Base-by-base conservation (phyloP, 64 coral and sea anemone genomes). In the Hydrozoanthus tunicans region DNA sequence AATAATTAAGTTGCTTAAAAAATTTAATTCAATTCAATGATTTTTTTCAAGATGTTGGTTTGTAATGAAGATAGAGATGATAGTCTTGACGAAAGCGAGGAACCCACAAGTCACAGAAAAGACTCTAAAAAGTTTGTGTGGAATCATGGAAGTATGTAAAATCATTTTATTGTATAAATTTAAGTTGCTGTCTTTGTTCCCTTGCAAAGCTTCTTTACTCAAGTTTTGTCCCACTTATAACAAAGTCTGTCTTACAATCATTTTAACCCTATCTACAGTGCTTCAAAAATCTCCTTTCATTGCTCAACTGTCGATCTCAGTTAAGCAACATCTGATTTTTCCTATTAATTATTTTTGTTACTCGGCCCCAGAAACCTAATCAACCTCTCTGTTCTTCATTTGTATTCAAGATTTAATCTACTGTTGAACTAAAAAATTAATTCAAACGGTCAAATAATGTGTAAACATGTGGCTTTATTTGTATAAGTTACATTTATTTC, bases 121-220 rank as follows among this genome's bases (percentile, higher is more conserved):
- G 94, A 99, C 81, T 93, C 94, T 43, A 99, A 96, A 24, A 96
- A 92, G 77, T 99, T 99, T 90, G 65, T 92, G 51, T 96, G 94
- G 92, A 96, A 96, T 86, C 97, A 99, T 86, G 97, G 97, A 90
- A 93, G 96, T 98, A 98, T 75, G 94, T 86, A n/a, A 70, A 70
- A 13, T 51, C 51, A 78, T 70, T 12, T n/a, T 52, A 51, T 25
- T 76, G 17, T 32, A n/a, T 7, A 54, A 55, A 26, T 6, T 89
- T 9, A 53, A 24, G 4, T 17, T 51, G 25, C 14, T 12, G 1
- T 51, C 43, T 73, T 73, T 73, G 5, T 73, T 73, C 24, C 43
- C 23, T 6, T 9, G 23, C 6, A 20, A 6, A 70, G n/a, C 1
- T 72, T 72, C 17, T 10, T 51, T 75, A 1, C 62, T 64, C 9